Evolutionary conservation across 2,113 vertebrate genomes (phyloP), one percentile per base, ranked within the genome.

Genomic region (Gymnorhina tibicen): DNA sequence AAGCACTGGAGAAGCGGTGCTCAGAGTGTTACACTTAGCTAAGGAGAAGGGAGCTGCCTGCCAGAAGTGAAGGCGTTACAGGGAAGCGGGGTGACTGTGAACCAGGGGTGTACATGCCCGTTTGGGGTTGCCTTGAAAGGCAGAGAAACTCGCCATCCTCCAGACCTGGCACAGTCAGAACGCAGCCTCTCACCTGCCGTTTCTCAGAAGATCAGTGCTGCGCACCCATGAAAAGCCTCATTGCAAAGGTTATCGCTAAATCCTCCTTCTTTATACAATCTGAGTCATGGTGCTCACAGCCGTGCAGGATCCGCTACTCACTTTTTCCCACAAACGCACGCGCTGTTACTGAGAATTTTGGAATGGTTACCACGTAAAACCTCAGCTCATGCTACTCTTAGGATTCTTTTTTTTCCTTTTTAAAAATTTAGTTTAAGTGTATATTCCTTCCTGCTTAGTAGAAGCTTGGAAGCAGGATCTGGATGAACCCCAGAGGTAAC

Each of bases 331-430:
- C 83, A 81, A 93, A 58, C 63, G 15, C 76, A 53, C 15, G 20
- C 0, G 13, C 44, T 84, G 30, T 86, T 95, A 86, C 90, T 93
- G 89, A 92, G 92, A 93, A 91, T 91, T 97, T 91, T 93, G 95
- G 89, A 96, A 87, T 91, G 58, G 64, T 78, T 94, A 49, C 60
- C 64, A 39, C 1, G 17, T 83, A 83, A 93, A 95, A 87, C 83
- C 56, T 91, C 66, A 95, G 39, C 35, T 87, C 8, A 1, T 55
- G 46, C 50, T 78, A 14, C 69, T 44, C 60, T 44, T 69, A 27
- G 7, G 28, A 46, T n/a, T 10, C 4, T 49, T 44, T 41, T 41
- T 30, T 28, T 28, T 6, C 4, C 7, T 47, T 62, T 47, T 2
- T 0, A 35, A 62, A 52, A 52, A 4, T 3, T 27, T 58, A 12